Percentiles rank a stretch among this genome's conserved stretches.
phyloP scores from a whole-genome alignment of 2,797 vertebrate species.

The Rousettus madagascariensis region DNA sequence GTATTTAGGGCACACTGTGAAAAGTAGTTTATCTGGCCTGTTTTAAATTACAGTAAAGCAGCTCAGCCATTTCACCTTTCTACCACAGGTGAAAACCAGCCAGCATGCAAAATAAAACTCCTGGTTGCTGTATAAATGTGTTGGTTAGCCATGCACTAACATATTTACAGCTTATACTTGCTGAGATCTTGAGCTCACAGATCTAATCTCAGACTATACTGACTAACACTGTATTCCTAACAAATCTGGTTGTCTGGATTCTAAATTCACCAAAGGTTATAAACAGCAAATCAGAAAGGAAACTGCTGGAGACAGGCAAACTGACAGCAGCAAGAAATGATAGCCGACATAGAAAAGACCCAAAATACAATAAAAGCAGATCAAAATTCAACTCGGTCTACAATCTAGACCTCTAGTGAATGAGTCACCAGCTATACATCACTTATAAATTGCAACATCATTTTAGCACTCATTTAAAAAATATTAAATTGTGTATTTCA shows the following conservation, averaged over 20 bases:
- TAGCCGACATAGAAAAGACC: neutral
- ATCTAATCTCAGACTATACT: neutral
- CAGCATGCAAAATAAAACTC: neutral
- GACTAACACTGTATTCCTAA: neutral
- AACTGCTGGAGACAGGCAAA: neutral
- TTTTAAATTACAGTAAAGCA: neutral
- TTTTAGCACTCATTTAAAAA: neutral
- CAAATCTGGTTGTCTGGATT: neutral
- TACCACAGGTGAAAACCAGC: neutral
- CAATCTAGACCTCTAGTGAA: neutral
- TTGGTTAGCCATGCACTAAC: neutral
- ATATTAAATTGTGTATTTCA: constrained; percentile 3
- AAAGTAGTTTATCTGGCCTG: neutral
- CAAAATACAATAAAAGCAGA: neutral
- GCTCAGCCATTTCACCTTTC: neutral
- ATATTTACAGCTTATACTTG: neutral
- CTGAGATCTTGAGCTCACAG: neutral
- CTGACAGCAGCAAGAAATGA: neutral
- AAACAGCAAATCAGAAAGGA: neutral
- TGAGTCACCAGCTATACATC: neutral
- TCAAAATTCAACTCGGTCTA: neutral
- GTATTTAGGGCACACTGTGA: neutral
- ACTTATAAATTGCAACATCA: neutral
- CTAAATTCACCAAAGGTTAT: neutral
- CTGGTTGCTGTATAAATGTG: no score